Evolutionary conservation across 2,113 vertebrate genomes (phyloP).

Genomic region (Meleagris gallopavo): DNA sequence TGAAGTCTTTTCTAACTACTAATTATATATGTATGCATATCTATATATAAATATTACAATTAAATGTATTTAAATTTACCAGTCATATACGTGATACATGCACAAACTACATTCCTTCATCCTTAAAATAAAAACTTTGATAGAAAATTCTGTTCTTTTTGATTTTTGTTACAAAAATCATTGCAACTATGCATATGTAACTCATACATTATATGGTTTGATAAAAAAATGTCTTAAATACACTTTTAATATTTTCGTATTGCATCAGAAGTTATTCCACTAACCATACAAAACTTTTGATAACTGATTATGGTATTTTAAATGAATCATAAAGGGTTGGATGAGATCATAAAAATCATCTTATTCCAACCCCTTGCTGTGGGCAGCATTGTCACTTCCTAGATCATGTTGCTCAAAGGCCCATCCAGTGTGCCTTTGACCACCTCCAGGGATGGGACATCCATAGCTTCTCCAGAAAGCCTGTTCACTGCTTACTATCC

Average conservation of each 20-base stretch:
- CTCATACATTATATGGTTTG: neutral
- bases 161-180: neutral
- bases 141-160: neutral
- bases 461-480: too few species aligned
- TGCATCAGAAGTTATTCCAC: neutral
- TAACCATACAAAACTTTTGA: neutral
- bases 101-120: neutral
- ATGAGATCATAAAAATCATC: too few species aligned
- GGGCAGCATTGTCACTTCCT: too few species aligned
- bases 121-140: neutral
- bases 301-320: neutral
- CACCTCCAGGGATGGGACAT: too few species aligned
- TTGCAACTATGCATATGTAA: neutral
- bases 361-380: too few species aligned
- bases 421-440: too few species aligned
- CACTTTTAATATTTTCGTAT: neutral
- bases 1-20: neutral
- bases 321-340: too few species aligned
- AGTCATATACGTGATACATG: rapidly evolving
- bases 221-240: neutral
- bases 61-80: neutral
- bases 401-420: too few species aligned
- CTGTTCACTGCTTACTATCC: too few species aligned
- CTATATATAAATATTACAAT: neutral
- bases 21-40: neutral